Evolutionary conservation across 2,888 invertebrate species (phyloP).

Genomic region (Caenorhabditis becei): DNA sequence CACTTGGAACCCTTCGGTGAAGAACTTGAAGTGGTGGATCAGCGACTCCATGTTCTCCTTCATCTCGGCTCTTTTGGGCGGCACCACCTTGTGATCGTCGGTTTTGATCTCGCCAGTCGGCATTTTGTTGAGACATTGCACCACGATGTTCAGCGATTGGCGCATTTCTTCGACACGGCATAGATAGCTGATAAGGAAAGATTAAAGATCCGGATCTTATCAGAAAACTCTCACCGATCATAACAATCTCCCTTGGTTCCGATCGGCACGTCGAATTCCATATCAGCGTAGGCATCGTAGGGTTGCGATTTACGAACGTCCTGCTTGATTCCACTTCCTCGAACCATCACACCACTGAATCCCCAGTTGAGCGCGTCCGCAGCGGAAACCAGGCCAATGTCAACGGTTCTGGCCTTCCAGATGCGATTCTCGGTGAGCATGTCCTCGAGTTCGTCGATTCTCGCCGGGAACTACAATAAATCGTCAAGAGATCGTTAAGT

Average conservation of each 20-base stretch:
- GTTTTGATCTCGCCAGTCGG: slow-evolving; percentile 85
- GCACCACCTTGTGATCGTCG: slow-evolving; percentile 94
- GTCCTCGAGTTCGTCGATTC: slow-evolving; percentile 98
- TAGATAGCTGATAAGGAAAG: slow-evolving; percentile 86
- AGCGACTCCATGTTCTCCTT: slow-evolving; percentile 95
- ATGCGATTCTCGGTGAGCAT: slow-evolving; percentile 93
- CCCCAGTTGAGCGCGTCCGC: slow-evolving; percentile 96
- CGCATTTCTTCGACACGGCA: slow-evolving; percentile 88
- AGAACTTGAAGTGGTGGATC: slow-evolving; percentile 98
- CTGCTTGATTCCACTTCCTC: slow-evolving; percentile 99
- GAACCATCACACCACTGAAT: slow-evolving; percentile 96
- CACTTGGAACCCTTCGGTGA: slow-evolving; percentile 96
- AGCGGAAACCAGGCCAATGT: slow-evolving; percentile 87
- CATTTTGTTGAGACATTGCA: slow-evolving; percentile 98
- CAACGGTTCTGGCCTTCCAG: slow-evolving; percentile 93
- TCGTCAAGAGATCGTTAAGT: background rate
- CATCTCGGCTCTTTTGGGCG: slow-evolving; percentile 95
- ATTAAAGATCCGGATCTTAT: background rate
- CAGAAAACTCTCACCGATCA: slow-evolving; percentile 86
- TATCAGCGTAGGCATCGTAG: slow-evolving; percentile 94
- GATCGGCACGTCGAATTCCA: slow-evolving; percentile 97
- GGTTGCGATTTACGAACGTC: slow-evolving; percentile 96
- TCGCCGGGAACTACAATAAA: slow-evolving; percentile 86
- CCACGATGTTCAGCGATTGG: slow-evolving; percentile 93
- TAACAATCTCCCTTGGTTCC: slow-evolving; percentile 97